Conservation (phyloP, 2,113 vertebrate genomes). For the Edolisoma coerulescens region DNA sequence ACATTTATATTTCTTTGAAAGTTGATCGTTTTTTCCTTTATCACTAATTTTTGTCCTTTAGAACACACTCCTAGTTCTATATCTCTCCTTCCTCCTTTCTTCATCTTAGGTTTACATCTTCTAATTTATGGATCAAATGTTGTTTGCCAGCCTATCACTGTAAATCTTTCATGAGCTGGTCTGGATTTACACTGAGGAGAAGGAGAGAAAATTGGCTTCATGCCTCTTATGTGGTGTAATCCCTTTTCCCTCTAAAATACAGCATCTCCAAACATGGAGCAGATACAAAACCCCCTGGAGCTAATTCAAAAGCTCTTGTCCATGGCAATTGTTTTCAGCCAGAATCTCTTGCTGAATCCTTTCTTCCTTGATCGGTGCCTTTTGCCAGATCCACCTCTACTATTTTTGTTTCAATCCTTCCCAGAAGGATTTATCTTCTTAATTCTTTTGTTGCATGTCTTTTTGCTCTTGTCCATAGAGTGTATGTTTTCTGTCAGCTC, state of each 20-base stretch:
- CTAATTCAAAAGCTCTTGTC: background rate
- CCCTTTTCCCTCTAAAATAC: background rate
- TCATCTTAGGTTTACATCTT: background rate
- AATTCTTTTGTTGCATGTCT: background rate
- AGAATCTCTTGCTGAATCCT: background rate
- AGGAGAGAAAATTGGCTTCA: background rate
- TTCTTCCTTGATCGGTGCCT: background rate
- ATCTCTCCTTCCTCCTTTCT: background rate
- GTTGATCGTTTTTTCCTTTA: background rate
- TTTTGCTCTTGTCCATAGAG: background rate
- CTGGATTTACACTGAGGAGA: background rate
- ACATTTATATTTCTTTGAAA: background rate
- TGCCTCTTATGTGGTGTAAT: background rate
- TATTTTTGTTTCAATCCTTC: background rate
- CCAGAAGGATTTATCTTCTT: background rate
- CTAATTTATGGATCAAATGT: background rate
- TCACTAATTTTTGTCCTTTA: background rate
- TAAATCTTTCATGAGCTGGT: background rate
- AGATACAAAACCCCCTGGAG: background rate
- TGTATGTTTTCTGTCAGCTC: background rate
- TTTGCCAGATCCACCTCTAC: background rate
- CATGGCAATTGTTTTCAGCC: background rate
- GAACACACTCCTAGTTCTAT: background rate
- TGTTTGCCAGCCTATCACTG: background rate
- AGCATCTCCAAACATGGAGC: background rate